Evolutionary conservation across 2,888 invertebrate species (phyloP), one percentile per base, ranked within the genome.

Genomic region (Drosophila antonietae): DNA sequence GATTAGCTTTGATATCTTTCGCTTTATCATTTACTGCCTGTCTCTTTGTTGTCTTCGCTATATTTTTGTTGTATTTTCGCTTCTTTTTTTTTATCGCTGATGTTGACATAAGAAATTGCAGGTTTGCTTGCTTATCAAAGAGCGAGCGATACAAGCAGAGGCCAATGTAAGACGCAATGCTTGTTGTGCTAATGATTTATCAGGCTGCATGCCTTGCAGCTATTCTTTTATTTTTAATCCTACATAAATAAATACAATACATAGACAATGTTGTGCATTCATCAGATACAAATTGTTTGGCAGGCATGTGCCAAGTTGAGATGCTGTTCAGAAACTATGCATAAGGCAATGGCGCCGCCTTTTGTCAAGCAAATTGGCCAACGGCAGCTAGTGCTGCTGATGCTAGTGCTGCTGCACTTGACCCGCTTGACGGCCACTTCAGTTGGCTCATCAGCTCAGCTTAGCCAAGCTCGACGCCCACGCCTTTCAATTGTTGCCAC

Each of bases 391-490:
- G 53, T 82, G 73, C 49, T 85, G 86, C 77, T n/a, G 39, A 5
- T 20, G 44, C 46, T 23, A 1, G 6, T 57, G 72, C 53, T 83
- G 74, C 58, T 86, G 87, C 83, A 83, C 83, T 83, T 88, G 83
- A 88, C 87, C 83, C 77, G 68, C 66, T 79, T 64, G 59, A 51
- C 33, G 46, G 44, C 41, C 77, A 80, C 86, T 80, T 63, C 72
- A 87, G 79, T 52, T 81, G 86, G 67, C 83, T 87, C 89, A 89
- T 86, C 89, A 87, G 80, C 49, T 49, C 23, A 20, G 53, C 57
- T 86, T 87, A 87, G 80, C 49, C 44, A 23, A 35, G 52, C 57
- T 43, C 59, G 52, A 49, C 65, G 68, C 64, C 59, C 56, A 49
- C 70, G 66, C 65, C 78, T 75, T 80, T 75, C 81, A 71, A 78